A percentile compares a stretch with the other conserved stretches of the same genome.
Evolutionary conservation across 2,888 invertebrate genomes (phyloP).

Genomic region (Linhomoeus sp.): DNA sequence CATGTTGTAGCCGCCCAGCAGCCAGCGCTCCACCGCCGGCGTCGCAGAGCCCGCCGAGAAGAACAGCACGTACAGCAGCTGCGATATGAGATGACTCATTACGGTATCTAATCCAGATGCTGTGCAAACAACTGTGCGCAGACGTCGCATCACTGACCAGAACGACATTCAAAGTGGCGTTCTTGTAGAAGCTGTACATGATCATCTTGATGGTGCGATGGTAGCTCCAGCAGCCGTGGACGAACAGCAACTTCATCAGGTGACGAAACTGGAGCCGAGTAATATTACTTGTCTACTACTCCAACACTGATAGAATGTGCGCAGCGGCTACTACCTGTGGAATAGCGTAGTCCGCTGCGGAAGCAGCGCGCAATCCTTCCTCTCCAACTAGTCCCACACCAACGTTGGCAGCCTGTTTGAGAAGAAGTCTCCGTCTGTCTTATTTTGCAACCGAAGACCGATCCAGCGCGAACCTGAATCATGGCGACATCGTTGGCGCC

Average conservation of each 20-base stretch:
- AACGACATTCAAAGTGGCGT: constrained; percentile 90
- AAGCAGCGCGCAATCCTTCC: constrained; percentile 93
- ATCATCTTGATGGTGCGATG: constrained; percentile 89
- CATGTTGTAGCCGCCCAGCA: constrained; percentile 91
- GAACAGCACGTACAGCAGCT: too few species aligned
- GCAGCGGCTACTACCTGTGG: constrained; percentile 43
- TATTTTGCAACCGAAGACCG: too few species aligned
- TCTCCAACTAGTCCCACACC: constrained; percentile 92
- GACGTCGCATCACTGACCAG: constrained; percentile 39
- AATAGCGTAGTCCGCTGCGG: constrained; percentile 95
- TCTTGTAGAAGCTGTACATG: constrained; percentile 95
- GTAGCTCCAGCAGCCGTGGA: constrained; percentile 98
- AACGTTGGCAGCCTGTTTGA: constrained; percentile 59
- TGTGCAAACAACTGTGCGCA: too few species aligned
- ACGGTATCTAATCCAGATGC: too few species aligned
- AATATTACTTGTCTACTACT: too few species aligned
- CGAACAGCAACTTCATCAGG: constrained; percentile 66
- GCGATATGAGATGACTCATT: too few species aligned
- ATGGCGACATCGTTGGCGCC: constrained; percentile 94
- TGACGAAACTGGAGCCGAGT: constrained; percentile 58
- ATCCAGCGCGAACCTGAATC: constrained; percentile 54
- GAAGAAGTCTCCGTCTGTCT: not conserved
- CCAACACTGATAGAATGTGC: too few species aligned
- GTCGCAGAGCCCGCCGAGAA: constrained; percentile 82
- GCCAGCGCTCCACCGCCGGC: constrained; percentile 93